phyloP scores from a whole-genome alignment of 37 sponge, comb jelly and placozoan species.

The Eunapius fragilis region DNA sequence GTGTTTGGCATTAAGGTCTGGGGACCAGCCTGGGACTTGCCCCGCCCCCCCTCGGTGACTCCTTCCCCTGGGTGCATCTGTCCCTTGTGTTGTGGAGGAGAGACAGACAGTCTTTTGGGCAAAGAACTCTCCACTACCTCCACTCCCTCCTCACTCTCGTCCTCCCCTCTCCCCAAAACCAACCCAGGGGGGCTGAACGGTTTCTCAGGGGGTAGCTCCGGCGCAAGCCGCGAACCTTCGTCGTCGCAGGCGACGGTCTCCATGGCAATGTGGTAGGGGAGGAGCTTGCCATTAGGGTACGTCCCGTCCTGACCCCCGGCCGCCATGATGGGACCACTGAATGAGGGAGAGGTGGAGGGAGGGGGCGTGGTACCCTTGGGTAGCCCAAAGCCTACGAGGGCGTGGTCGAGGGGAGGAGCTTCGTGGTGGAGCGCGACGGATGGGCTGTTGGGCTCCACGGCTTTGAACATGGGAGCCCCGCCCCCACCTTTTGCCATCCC shows the following conservation, averaged over 20 bases:
- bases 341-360: background rate
- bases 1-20: no score
- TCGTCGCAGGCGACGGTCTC: background rate
- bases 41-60: no score
- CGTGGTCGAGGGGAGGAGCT: background rate
- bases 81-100: background rate
- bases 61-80: background rate
- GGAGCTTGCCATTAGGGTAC: background rate
- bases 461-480: no score
- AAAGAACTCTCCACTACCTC: no score
- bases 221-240: background rate
- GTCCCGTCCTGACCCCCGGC: background rate
- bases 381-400: background rate
- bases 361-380: background rate
- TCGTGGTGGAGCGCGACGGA: background rate
- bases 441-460: background rate
- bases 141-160: background rate
- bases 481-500: background rate
- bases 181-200: constrained; percentile 41
- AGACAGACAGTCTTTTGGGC: background rate
- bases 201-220: background rate
- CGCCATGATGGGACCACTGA: background rate
- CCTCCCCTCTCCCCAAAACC: background rate
- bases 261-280: constrained; percentile 1
- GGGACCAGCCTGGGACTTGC: background rate